Base-by-base conservation (phyloP, 2,113 vertebrate species). In the Neolamprologus variostigma region DNA sequence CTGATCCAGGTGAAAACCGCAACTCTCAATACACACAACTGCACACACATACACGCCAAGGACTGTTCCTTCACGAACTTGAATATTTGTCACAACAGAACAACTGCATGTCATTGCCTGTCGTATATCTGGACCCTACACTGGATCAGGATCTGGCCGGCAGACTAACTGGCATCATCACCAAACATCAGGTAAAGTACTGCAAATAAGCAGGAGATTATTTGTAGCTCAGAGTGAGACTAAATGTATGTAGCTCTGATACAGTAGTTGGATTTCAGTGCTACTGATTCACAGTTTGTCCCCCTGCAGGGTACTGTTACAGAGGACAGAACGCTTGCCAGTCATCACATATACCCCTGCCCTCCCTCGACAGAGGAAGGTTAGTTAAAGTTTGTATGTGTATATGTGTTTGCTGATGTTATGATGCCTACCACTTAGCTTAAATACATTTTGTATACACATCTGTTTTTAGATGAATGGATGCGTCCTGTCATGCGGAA, bases 401-500 rank as follows among this genome's bases (percentile, higher is more conserved):
- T 40, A 11, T 31, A 3, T 80, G 28, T 33, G 14, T 50, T 80
- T 81, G 17, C 85, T 37, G 50, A 71, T 14, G 47, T 23, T 53
- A 4, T 12, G 26, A 31, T 73, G 6, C 8, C 5, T 37, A 3
- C 13, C 28, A 12, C 4, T 8, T 68, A 28, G 35, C 17, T 42
- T 54, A 5, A 35, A 31, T 55, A 7, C 2, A 9, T 68, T 50
- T 55, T 33, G n/a, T 31, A 3, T 11, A 9, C 13, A 42, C 26
- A 19, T 86, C 8, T 85, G 5, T 63, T 96, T 96, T 82, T 94
- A 99, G 98, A 98, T 86, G 98, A 99, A 45, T 99, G 98, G 99
- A 85, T 99, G 96, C 97, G 98, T 91, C 98, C 98, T 2, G 97
- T 99, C 61, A 96, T 98, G 97, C 97, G 94, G 51, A 98, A 98